phyloP scores from a whole-genome alignment of 2,113 vertebrate genomes.

The Myrmecobius fasciatus region DNA sequence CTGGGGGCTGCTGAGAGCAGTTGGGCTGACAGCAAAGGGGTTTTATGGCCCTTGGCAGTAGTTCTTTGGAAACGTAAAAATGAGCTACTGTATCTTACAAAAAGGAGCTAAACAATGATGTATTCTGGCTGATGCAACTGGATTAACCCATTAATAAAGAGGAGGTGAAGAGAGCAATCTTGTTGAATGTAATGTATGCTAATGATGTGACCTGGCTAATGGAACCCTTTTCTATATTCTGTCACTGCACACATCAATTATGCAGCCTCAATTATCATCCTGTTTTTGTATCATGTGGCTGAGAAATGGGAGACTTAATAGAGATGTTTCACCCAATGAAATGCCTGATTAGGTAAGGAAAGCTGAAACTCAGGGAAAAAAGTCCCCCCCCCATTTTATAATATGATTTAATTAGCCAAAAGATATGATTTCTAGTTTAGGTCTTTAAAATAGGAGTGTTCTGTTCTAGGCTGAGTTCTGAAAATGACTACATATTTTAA shows the following conservation, averaged over 20 bases:
- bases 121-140: constrained; percentile 76
- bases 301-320: constrained; percentile 82
- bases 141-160: constrained; percentile 84
- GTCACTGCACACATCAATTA: constrained; percentile 81
- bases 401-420: constrained; percentile 78
- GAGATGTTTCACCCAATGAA: constrained; percentile 82
- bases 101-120: constrained; percentile 78
- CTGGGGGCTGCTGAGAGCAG: constrained; percentile 25
- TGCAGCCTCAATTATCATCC: constrained; percentile 82
- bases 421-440: constrained; percentile 66
- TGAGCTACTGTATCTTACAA: constrained; percentile 74
- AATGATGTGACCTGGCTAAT: constrained; percentile 84
- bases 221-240: constrained; percentile 82
- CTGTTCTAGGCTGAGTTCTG: constrained; percentile 68
- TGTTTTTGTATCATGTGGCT: constrained; percentile 79
- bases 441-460: constrained; percentile 73
- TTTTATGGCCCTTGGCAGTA: constrained; percentile 65
- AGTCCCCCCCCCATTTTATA: constrained; percentile 71
- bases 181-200: constrained; percentile 85
- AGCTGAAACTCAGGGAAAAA: constrained; percentile 75
- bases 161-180: constrained; percentile 83
- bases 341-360: constrained; percentile 83
- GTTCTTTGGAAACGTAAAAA: constrained; percentile 67
- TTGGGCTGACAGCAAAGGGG: neutral
- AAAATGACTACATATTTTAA: constrained; percentile 66